Conservation (phyloP, 1,140 invertebrate species). For the Nixonia krombeini region DNA sequence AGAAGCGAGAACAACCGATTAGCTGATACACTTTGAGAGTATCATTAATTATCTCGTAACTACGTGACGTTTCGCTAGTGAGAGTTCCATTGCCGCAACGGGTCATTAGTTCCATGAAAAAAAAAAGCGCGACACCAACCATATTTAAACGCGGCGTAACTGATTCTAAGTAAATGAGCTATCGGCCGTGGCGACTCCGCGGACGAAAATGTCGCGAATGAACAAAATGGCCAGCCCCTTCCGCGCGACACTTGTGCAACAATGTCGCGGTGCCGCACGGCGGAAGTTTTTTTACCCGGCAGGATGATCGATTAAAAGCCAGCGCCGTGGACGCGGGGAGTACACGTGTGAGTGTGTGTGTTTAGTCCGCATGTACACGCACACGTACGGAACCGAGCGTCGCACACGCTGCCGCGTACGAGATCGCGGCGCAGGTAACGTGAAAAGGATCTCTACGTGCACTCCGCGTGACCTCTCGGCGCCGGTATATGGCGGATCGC, state of each 20-base stretch:
- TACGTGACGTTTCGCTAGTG: neutral
- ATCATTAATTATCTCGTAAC: neutral
- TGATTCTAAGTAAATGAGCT: too few relatives aligned
- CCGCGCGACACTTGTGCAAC: too few relatives aligned
- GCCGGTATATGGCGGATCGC: conserved; percentile 9
- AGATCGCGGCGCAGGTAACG: conserved; percentile 16
- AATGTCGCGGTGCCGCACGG: neutral
- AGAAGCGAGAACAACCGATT: neutral
- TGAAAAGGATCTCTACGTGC: conserved; percentile 40
- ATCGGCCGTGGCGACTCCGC: too few relatives aligned
- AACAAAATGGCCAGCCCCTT: too few relatives aligned
- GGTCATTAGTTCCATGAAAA: neutral
- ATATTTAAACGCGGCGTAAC: too few relatives aligned
- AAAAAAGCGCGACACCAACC: too few relatives aligned
- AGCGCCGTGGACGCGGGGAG: neutral
- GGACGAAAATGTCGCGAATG: too few relatives aligned
- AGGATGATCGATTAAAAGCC: conserved; percentile 4
- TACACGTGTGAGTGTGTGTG: conserved; percentile 10
- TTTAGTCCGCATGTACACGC: conserved; percentile 28
- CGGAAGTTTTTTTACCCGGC: neutral
- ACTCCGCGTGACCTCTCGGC: conserved; percentile 37
- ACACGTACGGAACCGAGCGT: conserved; percentile 13
- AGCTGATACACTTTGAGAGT: neutral
- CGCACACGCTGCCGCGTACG: too few relatives aligned
- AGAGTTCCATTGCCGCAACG: neutral